Conservation (phyloP, 2,113 vertebrate genomes). For the Myodes glareolus region DNA sequence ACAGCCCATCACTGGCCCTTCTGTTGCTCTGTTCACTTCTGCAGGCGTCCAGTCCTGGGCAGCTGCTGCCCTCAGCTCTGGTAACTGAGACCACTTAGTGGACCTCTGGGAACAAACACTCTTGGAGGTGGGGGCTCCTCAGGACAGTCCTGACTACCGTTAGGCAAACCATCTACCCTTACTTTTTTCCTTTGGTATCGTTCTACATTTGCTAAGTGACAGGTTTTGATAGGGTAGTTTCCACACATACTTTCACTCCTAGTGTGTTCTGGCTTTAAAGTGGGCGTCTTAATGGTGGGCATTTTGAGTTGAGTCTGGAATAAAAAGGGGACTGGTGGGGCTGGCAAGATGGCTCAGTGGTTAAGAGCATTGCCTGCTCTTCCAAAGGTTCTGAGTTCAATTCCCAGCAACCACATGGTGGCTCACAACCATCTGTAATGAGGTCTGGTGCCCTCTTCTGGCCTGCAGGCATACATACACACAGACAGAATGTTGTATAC, state of each 20-base stretch:
- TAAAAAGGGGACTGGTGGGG: slow-evolving; percentile 22
- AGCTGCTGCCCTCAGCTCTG: neutral
- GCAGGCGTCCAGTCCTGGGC: neutral
- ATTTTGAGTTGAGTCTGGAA: neutral
- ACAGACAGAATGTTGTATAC: too few species aligned
- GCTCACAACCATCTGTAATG: too few species aligned
- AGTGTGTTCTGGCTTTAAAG: slow-evolving; percentile 20
- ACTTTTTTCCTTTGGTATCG: neutral
- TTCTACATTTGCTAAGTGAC: neutral
- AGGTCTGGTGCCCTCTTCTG: too few species aligned
- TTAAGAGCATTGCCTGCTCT: too few species aligned
- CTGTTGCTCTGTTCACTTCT: neutral
- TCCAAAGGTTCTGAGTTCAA: too few species aligned
- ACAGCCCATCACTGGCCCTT: neutral
- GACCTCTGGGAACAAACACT: slow-evolving; percentile 25
- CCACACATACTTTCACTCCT: neutral
- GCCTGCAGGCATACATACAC: too few species aligned
- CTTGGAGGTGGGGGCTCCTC: neutral
- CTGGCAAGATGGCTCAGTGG: too few species aligned
- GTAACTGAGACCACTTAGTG: neutral
- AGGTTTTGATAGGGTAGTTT: neutral
- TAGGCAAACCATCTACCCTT: neutral
- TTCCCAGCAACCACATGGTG: too few species aligned
- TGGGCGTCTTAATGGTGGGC: neutral
- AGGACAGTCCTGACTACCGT: neutral